phyloP scores from a whole-genome alignment of 2,888 invertebrate genomes.

The Pollenia amentaria region DNA sequence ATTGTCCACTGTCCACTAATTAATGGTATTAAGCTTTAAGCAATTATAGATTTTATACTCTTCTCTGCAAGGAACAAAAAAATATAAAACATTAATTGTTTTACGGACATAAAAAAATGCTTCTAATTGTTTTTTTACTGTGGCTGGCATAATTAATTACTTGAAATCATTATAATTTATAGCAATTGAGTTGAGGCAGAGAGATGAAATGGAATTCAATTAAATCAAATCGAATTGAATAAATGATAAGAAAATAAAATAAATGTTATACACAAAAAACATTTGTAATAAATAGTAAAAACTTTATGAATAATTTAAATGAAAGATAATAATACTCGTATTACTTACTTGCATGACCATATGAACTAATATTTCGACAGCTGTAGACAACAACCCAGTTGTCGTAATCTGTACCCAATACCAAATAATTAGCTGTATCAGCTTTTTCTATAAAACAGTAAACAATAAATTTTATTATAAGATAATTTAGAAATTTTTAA shows the following conservation, averaged over 20 bases:
- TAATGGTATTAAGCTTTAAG: slow-evolving; percentile 57
- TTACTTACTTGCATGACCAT: slow-evolving; percentile 81
- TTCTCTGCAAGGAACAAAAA: background rate
- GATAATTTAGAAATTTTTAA: background rate
- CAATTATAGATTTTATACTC: slow-evolving; percentile 55
- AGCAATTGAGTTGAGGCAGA: slow-evolving; percentile 27
- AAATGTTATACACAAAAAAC: slow-evolving; percentile 16
- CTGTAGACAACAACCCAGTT: slow-evolving; percentile 88
- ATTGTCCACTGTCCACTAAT: slow-evolving; percentile 46
- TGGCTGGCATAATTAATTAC: slow-evolving; percentile 77
- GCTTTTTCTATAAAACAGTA: slow-evolving; percentile 63
- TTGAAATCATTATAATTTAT: slow-evolving; percentile 63
- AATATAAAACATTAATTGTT: slow-evolving; percentile 5
- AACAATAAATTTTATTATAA: background rate
- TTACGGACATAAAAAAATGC: slow-evolving; percentile 32
- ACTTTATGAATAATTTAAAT: slow-evolving; percentile 33
- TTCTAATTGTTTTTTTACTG: slow-evolving; percentile 70
- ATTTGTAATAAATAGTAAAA: slow-evolving; percentile 13
- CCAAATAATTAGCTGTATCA: slow-evolving; percentile 85
- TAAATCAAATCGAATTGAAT: slow-evolving; percentile 37
- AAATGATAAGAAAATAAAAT: slow-evolving; percentile 42
- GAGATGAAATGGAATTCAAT: slow-evolving; percentile 15
- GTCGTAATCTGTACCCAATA: slow-evolving; percentile 88
- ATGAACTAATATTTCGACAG: slow-evolving; percentile 83
- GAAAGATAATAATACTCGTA: slow-evolving; percentile 17